These are phyloP conservation scores for Oceanodroma leucorhoa DNA, from an alignment of 2,797 vertebrate genomes.

Conservation along the genomic window DNA sequence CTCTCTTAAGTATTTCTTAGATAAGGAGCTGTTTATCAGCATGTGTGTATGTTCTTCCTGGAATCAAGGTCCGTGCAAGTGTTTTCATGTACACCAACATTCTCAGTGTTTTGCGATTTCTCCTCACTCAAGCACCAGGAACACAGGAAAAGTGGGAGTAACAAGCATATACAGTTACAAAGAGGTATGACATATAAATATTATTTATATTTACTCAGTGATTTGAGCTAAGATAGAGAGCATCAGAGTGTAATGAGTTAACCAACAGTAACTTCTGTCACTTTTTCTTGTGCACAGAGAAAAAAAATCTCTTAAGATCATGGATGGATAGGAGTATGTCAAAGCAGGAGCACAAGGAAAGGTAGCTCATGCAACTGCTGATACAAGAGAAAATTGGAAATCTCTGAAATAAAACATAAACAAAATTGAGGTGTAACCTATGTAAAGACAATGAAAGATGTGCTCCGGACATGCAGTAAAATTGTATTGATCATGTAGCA, in stretches of 20 bases:
- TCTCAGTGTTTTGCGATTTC: not conserved
- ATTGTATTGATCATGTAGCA: not conserved
- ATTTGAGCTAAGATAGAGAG: not conserved
- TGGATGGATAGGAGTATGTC: not conserved
- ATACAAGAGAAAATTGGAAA: not conserved
- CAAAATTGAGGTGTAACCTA: not conserved
- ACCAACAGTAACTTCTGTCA: not conserved
- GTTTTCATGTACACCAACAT: not conserved
- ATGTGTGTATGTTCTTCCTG: not conserved
- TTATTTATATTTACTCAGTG: not conserved
- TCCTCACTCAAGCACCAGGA: not conserved
- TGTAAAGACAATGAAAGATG: not conserved
- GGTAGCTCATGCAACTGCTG: not conserved
- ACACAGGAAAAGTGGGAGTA: not conserved
- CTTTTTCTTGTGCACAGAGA: not conserved
- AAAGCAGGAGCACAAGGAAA: not conserved
- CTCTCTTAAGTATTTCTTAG: not conserved
- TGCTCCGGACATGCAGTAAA: not conserved
- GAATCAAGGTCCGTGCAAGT: not conserved
- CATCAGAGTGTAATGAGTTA: not conserved
- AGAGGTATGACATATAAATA: not conserved
- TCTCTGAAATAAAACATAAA: not conserved
- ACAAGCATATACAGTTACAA: not conserved
- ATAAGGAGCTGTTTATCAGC: conserved; percentile 40
- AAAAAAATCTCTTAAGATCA: not conserved